phyloP scores from a whole-genome alignment of 2,797 vertebrate genomes.

The Hyperoplus immaculatus region DNA sequence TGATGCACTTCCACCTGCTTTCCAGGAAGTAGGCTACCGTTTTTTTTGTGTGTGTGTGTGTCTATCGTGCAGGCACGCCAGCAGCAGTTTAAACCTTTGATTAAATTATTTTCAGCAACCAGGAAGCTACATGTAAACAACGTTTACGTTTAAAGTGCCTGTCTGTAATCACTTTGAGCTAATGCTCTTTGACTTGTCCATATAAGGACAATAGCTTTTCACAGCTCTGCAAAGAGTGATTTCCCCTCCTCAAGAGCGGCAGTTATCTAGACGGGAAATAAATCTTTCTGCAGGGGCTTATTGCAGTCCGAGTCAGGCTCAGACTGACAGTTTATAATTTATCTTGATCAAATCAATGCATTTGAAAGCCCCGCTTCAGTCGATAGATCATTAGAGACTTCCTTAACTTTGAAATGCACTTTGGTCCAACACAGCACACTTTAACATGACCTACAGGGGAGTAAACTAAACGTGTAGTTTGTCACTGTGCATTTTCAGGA shows the following conservation, averaged over 20 bases:
- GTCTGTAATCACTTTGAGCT: constrained; percentile 8
- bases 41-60: neutral
- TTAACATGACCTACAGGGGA: constrained; percentile 9
- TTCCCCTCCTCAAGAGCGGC: constrained; percentile 21
- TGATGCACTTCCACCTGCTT: constrained; percentile 40
- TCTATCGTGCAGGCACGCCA: neutral
- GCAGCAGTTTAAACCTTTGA: constrained; percentile 7
- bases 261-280: constrained; percentile 48
- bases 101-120: constrained; percentile 21
- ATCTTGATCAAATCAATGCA: constrained; percentile 9
- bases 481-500: neutral
- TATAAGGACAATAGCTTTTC: constrained; percentile 77
- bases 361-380: neutral
- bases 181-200: constrained; percentile 65
- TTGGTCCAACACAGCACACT: constrained; percentile 48
- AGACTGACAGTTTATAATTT: neutral
- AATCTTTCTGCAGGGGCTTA: constrained; percentile 23
- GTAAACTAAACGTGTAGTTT: neutral
- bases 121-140: constrained; percentile 66
- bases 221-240: constrained; percentile 21
- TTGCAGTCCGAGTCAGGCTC: neutral
- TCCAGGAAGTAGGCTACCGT: neutral
- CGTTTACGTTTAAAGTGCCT: constrained; percentile 48
- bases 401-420: constrained; percentile 63
- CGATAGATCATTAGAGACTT: constrained; percentile 22